Evolutionary conservation across 2,888 invertebrate genomes (phyloP).

Genomic region (Timema podura): DNA sequence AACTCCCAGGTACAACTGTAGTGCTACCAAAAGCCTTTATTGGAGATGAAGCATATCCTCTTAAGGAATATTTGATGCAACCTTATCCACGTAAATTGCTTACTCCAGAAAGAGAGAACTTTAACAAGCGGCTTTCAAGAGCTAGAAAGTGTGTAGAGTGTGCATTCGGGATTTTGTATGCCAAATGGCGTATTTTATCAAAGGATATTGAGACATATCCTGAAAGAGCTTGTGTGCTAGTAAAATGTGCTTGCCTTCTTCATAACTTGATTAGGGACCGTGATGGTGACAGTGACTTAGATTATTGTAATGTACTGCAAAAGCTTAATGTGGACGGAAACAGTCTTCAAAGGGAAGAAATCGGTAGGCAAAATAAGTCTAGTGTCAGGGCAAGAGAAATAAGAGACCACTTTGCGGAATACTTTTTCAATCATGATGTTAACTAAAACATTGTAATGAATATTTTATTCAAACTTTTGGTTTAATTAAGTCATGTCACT

Average conservation of each 20-base stretch:
- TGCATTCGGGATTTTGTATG: neutral
- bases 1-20: neutral
- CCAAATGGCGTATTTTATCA: neutral
- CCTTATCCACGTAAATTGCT: neutral
- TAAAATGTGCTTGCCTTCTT: slow-evolving; percentile 2
- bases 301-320: neutral
- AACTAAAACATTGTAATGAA: no score
- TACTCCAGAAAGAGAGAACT: neutral
- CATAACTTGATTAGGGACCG: no score
- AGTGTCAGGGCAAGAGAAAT: neutral
- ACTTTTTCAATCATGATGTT: no score
- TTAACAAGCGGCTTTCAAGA: slow-evolving; percentile 2
- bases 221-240: neutral
- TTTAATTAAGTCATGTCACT: no score
- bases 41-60: slow-evolving; percentile 8
- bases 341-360: no score
- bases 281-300: neutral
- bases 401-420: neutral
- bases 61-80: neutral
- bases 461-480: no score
- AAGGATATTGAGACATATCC: neutral
- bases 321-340: no score
- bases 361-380: neutral
- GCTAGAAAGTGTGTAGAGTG: slow-evolving; percentile 4
- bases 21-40: neutral